Conservation (phyloP, 2,113 vertebrate genomes). For the Solea senegalensis region DNA sequence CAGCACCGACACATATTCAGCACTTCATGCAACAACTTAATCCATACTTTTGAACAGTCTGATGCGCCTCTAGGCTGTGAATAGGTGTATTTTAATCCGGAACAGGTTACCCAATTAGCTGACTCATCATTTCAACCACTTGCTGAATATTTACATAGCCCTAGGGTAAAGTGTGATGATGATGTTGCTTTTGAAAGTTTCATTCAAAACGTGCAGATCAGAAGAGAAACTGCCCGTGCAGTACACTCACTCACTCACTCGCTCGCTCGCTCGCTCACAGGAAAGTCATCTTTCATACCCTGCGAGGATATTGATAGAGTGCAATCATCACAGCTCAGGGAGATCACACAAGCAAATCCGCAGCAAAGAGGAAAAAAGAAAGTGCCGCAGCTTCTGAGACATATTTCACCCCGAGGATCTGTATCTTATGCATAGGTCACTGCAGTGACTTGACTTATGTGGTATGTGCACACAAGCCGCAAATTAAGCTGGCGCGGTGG, state of each 20-base stretch:
- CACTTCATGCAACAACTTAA: no score
- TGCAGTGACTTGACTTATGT: constrained; percentile 60
- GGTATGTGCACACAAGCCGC: constrained; percentile 67
- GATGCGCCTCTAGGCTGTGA: no score
- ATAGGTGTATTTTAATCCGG: no score
- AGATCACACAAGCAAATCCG: constrained; percentile 44
- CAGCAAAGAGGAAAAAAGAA: constrained; percentile 55
- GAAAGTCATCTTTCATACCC: constrained; percentile 10
- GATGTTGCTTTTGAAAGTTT: background rate
- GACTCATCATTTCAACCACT: no score
- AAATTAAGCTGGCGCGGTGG: constrained; percentile 45
- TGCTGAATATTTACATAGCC: no score
- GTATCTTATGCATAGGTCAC: constrained; percentile 51
- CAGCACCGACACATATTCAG: no score
- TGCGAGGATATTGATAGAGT: constrained; percentile 13
- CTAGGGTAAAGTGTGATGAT: background rate
- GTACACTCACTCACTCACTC: background rate
- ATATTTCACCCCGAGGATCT: constrained; percentile 55
- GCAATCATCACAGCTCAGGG: constrained; percentile 28
- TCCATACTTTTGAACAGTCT: no score
- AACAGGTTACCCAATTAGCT: no score
- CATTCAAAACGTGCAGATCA: background rate
- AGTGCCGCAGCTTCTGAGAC: constrained; percentile 48
- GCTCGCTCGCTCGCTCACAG: background rate
- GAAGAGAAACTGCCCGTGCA: constrained; percentile 10